These are phyloP conservation scores for Palythoa grandis DNA, from an alignment of 92 coral and sea anemone genomes.

Conservation along the genomic window DNA sequence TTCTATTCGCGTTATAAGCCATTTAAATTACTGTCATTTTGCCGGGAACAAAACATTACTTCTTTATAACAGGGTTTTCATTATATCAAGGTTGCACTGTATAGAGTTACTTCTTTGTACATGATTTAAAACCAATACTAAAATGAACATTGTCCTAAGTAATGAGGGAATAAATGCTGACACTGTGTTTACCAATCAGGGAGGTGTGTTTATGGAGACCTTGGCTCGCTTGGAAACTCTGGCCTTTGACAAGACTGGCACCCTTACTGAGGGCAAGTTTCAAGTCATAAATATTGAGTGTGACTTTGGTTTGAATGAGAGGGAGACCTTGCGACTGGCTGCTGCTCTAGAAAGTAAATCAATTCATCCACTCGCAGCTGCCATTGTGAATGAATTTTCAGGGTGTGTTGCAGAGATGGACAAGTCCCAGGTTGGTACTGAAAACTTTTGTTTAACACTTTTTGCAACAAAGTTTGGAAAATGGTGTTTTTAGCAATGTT, in stretches of 20 bases:
- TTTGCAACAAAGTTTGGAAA: too few relatives aligned
- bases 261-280: constrained; percentile 94
- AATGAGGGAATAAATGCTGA: neutral
- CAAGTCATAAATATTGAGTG: constrained; percentile 84
- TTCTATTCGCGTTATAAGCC: too few relatives aligned
- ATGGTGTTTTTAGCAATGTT: too few relatives aligned
- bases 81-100: too few relatives aligned
- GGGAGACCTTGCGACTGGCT: constrained; percentile 86
- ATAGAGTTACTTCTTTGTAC: neutral
- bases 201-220: constrained; percentile 89
- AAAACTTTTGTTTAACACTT: neutral
- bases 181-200: constrained; percentile 24
- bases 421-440: constrained; percentile 48
- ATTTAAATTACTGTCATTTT: too few relatives aligned
- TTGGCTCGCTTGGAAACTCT: constrained; percentile 75
- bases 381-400: constrained; percentile 88
- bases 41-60: too few relatives aligned
- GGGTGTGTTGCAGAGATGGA: constrained; percentile 93
- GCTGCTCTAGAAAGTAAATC: constrained; percentile 98
- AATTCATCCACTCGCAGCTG: constrained; percentile 96
- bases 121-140: neutral
- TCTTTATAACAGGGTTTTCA: too few relatives aligned
- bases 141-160: neutral
- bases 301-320: constrained; percentile 70
- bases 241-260: constrained; percentile 98